phyloP scores from a whole-genome alignment of 2,888 invertebrate species.

The Phlogophora meticulosa region DNA sequence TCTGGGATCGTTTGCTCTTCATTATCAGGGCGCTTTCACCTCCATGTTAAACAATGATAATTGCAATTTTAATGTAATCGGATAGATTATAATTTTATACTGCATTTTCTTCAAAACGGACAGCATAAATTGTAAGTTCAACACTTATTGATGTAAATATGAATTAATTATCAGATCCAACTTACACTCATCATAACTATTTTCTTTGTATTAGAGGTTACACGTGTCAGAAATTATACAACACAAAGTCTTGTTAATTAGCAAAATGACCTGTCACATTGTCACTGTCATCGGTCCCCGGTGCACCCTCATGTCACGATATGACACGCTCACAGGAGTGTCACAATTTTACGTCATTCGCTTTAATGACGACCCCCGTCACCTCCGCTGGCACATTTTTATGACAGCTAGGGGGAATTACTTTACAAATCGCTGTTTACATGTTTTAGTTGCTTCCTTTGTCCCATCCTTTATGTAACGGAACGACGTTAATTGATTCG shows the following conservation, averaged over 20 bases:
- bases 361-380: constrained; percentile 73
- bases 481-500: constrained; percentile 47
- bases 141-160: not conserved
- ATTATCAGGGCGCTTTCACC: no score
- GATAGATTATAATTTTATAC: not conserved
- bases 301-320: constrained; percentile 70
- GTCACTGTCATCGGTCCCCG: constrained; percentile 71
- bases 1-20: not conserved
- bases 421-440: constrained; percentile 70
- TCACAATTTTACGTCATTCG: constrained; percentile 72
- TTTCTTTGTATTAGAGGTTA: constrained; percentile 19
- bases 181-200: not conserved
- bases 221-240: constrained; percentile 59
- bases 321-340: constrained; percentile 74
- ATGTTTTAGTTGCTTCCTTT: constrained; percentile 55
- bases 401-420: constrained; percentile 65
- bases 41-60: not conserved
- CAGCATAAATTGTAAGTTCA: not conserved
- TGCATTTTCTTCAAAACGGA: not conserved
- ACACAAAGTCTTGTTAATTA: constrained; percentile 76
- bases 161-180: not conserved
- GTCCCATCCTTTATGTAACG: constrained; percentile 32
- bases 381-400: constrained; percentile 70
- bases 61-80: no score
- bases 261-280: constrained; percentile 74